Evolutionary conservation across 2,888 invertebrate species (phyloP), one percentile per base, ranked within the genome.

Genomic region (Pycnomerus fuliginosus): DNA sequence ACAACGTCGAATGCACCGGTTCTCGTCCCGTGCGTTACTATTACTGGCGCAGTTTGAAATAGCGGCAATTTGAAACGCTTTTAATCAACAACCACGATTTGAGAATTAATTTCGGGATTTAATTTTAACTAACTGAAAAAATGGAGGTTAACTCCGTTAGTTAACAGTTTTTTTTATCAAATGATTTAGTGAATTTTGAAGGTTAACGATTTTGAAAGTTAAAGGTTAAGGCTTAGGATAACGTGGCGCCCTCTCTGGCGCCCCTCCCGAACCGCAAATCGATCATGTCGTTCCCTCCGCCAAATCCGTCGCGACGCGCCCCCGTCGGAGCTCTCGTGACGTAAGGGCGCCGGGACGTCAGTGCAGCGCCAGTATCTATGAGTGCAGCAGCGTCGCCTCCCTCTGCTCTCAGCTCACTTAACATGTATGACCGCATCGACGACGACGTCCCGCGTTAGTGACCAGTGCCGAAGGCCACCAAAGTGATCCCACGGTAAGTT

Each of bases 321-420:
- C n/a, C n/a, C 3, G 33, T 3, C 22, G 32, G 25, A 35, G 40
- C 35, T 30, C 36, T 32, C 43, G 53, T 62, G 62, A 62, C 62
- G 62, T 62, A 61, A 61, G 55, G 57, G 60, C 58, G 54, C 62
- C 61, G 62, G 64, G 62, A 62, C 61, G 60, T 59, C 58, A 52
- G 55, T 56, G 55, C 54, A 56, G 56, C 52, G 54, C 46, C 49
- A 48, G 58, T 50, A 51, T 54, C 52, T 55, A 36, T 40, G 49
- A 41, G 58, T 57, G 55, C 58, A 59, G 53, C 51, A 50, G 42
- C 39, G 38, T 37, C 47, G 47, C 38, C 47, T 25, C 14, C 40
- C 32, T 27, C 48, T 41, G 34, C 30, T 43, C 41, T 44, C 42
- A 20, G 49, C 38, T 37, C 45, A 55, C 53, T 51, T 55, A 61